Evolutionary conservation across 2,113 vertebrate genomes (phyloP).

Genomic region (Prietella phreatophila): DNA sequence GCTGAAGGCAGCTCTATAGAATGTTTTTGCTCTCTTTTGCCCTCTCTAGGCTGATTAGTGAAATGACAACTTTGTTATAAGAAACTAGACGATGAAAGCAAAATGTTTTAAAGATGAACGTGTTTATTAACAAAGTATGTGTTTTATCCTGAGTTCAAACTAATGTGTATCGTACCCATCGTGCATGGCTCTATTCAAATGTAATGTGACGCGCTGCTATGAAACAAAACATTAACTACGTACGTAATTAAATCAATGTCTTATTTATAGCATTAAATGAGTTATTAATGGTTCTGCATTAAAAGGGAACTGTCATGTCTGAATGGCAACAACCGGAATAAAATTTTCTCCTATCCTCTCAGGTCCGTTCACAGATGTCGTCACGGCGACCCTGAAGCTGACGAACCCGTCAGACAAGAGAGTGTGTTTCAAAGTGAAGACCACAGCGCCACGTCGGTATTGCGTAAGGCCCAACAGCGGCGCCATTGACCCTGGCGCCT

Average conservation of each 20-base stretch:
- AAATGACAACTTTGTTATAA: background rate
- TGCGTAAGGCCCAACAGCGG: conserved; percentile 99
- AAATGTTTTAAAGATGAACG: background rate
- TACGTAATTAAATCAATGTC: background rate
- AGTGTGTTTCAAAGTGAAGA: conserved; percentile 99
- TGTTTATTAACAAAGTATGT: background rate
- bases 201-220: background rate
- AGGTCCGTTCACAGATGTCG: conserved; percentile 99
- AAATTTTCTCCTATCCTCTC: background rate
- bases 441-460: conserved; percentile 95
- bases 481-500: conserved; percentile 84
- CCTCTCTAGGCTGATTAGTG: background rate
- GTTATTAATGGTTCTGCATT: background rate
- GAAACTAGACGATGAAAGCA: background rate
- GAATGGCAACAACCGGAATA: background rate
- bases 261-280: background rate
- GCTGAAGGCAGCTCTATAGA: background rate
- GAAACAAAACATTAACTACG: background rate
- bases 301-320: background rate
- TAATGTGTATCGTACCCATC: background rate
- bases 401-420: conserved; percentile 93
- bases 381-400: conserved; percentile 95
- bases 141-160: background rate
- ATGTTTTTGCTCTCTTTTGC: background rate
- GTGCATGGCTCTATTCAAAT: background rate